Evolutionary conservation across 2,888 invertebrate species (phyloP).

Genomic region (Anaspis maculata): DNA sequence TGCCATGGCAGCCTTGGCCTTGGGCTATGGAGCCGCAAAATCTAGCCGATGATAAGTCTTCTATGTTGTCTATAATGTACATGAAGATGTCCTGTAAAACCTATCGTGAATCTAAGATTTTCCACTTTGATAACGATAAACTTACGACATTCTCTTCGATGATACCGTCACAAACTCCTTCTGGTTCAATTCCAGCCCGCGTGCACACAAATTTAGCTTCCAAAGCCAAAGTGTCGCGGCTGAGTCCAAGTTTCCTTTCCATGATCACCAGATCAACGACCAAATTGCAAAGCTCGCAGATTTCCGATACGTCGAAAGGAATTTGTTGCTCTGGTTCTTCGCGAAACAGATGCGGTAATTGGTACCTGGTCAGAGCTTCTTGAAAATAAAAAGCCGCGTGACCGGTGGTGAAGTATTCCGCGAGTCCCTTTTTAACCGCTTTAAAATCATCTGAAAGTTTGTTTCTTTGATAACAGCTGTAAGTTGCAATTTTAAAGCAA

Average conservation of each 20-base stretch:
- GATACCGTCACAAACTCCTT: slow-evolving; percentile 54
- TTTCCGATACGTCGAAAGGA: background rate
- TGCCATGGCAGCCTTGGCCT: slow-evolving; percentile 27
- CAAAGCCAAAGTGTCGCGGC: background rate
- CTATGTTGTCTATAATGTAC: slow-evolving; percentile 51
- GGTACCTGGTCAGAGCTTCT: background rate
- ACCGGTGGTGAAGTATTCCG: background rate
- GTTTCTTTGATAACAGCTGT: too few species aligned
- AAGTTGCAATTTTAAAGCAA: too few species aligned
- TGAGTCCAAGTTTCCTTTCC: background rate
- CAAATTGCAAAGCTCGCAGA: background rate
- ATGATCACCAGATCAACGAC: background rate
- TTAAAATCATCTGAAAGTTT: background rate
- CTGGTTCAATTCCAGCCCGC: slow-evolving; percentile 48
- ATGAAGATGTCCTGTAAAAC: slow-evolving; percentile 48
- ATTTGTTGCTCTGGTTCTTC: background rate
- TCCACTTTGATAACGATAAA: slow-evolving; percentile 9
- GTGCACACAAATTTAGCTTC: slow-evolving; percentile 42
- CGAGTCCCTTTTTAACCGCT: background rate
- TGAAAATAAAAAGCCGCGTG: background rate
- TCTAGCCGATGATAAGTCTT: slow-evolving; percentile 44
- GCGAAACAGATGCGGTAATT: background rate
- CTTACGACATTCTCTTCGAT: slow-evolving; percentile 54
- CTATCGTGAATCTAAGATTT: slow-evolving; percentile 18
- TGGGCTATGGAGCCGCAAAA: slow-evolving; percentile 52